These are phyloP conservation scores for Cheilosia vulpina DNA, from an alignment of 2,888 invertebrate species.

Conservation along the genomic window DNA sequence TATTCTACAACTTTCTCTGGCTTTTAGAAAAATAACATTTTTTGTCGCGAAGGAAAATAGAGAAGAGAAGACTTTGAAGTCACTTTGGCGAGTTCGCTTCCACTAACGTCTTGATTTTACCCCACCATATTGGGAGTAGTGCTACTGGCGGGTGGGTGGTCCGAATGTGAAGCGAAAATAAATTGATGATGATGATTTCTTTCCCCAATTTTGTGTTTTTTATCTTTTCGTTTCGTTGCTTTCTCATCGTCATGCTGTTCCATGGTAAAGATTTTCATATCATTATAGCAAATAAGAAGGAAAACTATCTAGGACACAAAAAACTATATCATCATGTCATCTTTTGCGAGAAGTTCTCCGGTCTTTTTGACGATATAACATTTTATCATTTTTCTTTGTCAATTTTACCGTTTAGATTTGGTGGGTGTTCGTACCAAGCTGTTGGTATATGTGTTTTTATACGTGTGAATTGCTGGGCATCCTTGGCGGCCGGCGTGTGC, in stretches of 20 bases:
- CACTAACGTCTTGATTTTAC: slow-evolving; percentile 49
- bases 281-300: slow-evolving; percentile 63
- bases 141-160: slow-evolving; percentile 7
- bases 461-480: slow-evolving; percentile 1
- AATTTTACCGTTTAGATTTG: slow-evolving; percentile 70
- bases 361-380: slow-evolving; percentile 71
- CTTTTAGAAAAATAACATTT: slow-evolving; percentile 41
- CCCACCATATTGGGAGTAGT: background rate
- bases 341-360: slow-evolving; percentile 65
- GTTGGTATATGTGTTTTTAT: background rate
- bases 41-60: background rate
- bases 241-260: slow-evolving; percentile 20
- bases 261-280: slow-evolving; percentile 63
- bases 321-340: slow-evolving; percentile 72
- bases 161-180: slow-evolving; percentile 41
- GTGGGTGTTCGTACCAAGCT: slow-evolving; percentile 17
- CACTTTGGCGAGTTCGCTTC: slow-evolving; percentile 58
- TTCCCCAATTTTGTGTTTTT: background rate
- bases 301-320: slow-evolving; percentile 61
- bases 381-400: slow-evolving; percentile 74
- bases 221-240: slow-evolving; percentile 10
- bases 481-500: background rate
- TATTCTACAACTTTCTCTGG: slow-evolving; percentile 34
- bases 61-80: slow-evolving; percentile 55
- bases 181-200: slow-evolving; percentile 71